A percentile compares a stretch with the other conserved stretches of the same genome.
Evolutionary conservation across 2,113 vertebrate species (phyloP).

Genomic region (Blennius ocellaris): DNA sequence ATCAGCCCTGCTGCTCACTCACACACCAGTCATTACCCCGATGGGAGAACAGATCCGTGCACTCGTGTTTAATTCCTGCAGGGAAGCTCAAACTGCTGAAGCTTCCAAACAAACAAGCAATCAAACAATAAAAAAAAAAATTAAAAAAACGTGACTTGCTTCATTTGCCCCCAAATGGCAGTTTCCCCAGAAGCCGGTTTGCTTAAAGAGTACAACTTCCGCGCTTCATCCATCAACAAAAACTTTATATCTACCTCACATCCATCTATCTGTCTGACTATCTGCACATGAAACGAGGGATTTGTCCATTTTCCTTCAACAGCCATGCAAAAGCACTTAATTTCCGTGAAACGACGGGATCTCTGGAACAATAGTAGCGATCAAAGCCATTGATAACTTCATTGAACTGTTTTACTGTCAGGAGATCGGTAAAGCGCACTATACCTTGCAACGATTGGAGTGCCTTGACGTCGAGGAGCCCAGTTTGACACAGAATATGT

Average conservation of each 20-base stretch:
- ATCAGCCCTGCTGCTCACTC: constrained; percentile 30
- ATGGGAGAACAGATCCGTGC: neutral
- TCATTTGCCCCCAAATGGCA: neutral
- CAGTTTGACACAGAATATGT: constrained; percentile 79
- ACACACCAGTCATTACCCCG: constrained; percentile 26
- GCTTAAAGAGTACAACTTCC: constrained; percentile 2
- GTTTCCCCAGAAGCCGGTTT: neutral
- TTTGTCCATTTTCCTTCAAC: constrained; percentile 2
- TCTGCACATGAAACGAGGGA: neutral
- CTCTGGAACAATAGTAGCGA: constrained; percentile 53
- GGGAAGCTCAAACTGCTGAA: constrained; percentile 1
- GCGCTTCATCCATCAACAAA: neutral
- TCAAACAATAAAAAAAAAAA: constrained; percentile 2
- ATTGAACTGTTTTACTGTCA: constrained; percentile 24
- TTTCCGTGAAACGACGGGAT: constrained; percentile 48
- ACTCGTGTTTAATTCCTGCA: neutral
- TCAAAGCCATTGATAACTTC: constrained; percentile 51
- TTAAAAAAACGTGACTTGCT: constrained; percentile 20
- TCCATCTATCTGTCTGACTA: neutral
- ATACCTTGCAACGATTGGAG: constrained; percentile 80
- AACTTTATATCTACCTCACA: no score
- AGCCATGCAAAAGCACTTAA: constrained; percentile 40
- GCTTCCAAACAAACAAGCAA: neutral
- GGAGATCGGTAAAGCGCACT: constrained; percentile 39
- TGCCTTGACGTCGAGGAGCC: constrained; percentile 78